These are phyloP conservation scores for Drosophila monieri DNA, from an alignment of 2,888 invertebrate species.

Conservation along the genomic window DNA sequence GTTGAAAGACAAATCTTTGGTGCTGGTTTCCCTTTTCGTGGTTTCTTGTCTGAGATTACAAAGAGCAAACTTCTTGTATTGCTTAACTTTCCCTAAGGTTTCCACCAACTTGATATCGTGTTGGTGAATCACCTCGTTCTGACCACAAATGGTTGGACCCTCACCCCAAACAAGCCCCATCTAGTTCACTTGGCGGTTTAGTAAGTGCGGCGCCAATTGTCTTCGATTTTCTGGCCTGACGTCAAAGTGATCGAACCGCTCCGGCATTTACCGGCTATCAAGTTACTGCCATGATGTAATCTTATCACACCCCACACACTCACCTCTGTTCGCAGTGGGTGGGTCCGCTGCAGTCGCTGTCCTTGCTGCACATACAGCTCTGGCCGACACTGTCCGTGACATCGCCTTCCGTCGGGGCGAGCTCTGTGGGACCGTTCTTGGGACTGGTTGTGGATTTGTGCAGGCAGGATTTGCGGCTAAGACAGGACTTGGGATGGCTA, in stretches of 20 bases:
- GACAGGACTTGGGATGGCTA: constrained; percentile 85
- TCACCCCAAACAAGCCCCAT: constrained; percentile 39
- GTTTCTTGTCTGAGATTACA: not conserved
- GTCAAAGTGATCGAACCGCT: constrained; percentile 56
- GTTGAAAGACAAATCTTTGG: not conserved
- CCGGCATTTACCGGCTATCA: constrained; percentile 39
- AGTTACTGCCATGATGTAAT: constrained; percentile 45
- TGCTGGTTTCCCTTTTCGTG: not conserved
- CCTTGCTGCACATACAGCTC: constrained; percentile 29
- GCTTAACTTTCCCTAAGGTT: not conserved
- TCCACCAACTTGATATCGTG: not conserved
- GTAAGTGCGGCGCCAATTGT: constrained; percentile 43
- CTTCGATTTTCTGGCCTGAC: constrained; percentile 33
- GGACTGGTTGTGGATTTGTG: constrained; percentile 57
- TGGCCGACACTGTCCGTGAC: constrained; percentile 41
- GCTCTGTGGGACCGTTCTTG: constrained; percentile 19
- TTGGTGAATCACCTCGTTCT: constrained; percentile 18
- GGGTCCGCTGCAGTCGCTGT: constrained; percentile 32
- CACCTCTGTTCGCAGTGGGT: constrained; percentile 61
- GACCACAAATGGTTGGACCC: constrained; percentile 15
- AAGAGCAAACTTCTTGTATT: not conserved
- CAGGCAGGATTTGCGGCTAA: constrained; percentile 83
- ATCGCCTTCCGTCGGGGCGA: constrained; percentile 39
- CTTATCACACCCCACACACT: constrained; percentile 44
- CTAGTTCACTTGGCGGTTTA: constrained; percentile 69